Evolutionary conservation across 2,113 vertebrate species (phyloP).

Genomic region (Cottus gobio): DNA sequence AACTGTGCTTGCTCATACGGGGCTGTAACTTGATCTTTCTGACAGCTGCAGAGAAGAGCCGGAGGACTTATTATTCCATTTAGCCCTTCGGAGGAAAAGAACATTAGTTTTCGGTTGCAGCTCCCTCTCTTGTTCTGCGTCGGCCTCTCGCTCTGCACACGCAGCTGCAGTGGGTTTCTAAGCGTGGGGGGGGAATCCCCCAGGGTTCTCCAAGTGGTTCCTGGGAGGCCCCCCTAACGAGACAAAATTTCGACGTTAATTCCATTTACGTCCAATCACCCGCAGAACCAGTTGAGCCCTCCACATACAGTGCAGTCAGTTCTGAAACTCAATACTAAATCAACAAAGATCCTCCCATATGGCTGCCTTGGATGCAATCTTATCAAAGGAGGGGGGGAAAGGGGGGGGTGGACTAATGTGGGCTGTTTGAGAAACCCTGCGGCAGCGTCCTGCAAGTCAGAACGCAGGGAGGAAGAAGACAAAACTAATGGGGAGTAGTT

Average conservation of each 20-base stretch:
- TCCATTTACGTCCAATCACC: constrained; percentile 48
- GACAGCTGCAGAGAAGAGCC: constrained; percentile 70
- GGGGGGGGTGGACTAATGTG: constrained; percentile 17
- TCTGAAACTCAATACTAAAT: constrained; percentile 51
- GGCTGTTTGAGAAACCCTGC: constrained; percentile 22
- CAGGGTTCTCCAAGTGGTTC: constrained; percentile 20
- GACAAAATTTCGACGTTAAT: constrained; percentile 27
- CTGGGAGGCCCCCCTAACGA: constrained; percentile 34
- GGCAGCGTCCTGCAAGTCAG: constrained; percentile 31
- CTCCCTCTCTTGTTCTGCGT: neutral
- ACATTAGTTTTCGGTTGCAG: constrained; percentile 69
- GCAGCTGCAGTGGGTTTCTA: constrained; percentile 51
- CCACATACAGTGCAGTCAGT: neutral
- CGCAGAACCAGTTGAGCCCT: constrained; percentile 19
- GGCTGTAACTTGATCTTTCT: constrained; percentile 60
- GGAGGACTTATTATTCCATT: constrained; percentile 71
- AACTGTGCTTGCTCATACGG: constrained; percentile 36
- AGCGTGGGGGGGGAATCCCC: constrained; percentile 58
- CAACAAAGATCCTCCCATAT: constrained; percentile 54
- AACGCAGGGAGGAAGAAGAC: constrained; percentile 11
- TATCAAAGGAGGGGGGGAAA: constrained; percentile 6
- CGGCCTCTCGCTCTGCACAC: constrained; percentile 14
- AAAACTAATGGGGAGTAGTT: constrained; percentile 33
- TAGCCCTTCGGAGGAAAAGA: constrained; percentile 57
- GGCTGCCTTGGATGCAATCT: constrained; percentile 46